These are phyloP conservation scores for Zonotrichia albicollis DNA, from an alignment of 2,797 vertebrate species.

Conservation along the genomic window DNA sequence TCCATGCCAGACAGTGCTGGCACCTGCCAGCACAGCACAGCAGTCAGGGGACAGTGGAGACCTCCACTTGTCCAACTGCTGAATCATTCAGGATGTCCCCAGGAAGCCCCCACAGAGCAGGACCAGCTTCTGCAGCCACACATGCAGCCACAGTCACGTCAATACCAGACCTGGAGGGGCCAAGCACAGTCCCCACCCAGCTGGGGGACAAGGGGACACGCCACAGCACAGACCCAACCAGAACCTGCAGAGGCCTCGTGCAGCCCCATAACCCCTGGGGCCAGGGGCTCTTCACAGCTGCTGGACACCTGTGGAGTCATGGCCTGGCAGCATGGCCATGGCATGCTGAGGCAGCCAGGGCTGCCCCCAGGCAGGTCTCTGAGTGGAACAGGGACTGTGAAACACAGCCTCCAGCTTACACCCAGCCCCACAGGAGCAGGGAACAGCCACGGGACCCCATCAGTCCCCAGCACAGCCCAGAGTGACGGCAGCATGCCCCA, in stretches of 20 bases:
- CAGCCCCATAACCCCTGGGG: not conserved
- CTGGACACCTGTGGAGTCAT: too few relatives aligned
- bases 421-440: not conserved
- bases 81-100: accelerated
- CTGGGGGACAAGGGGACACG: accelerated
- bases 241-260: accelerated
- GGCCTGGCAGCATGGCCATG: accelerated
- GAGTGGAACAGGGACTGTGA: not conserved
- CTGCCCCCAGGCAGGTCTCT: not conserved
- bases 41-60: not conserved
- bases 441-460: not conserved
- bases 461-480: not conserved
- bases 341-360: not conserved
- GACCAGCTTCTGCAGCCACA: not conserved
- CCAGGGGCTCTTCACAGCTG: accelerated
- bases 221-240: not conserved
- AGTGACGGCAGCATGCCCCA: accelerated
- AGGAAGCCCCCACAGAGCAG: not conserved
- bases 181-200: not conserved
- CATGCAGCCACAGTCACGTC: accelerated
- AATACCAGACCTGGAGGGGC: not conserved
- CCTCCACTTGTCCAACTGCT: not conserved
- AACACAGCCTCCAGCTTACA: not conserved
- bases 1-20: not conserved
- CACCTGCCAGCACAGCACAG: not conserved